phyloP scores from a whole-genome alignment of 2,797 vertebrate species.

The Heterohyrax brucei region DNA sequence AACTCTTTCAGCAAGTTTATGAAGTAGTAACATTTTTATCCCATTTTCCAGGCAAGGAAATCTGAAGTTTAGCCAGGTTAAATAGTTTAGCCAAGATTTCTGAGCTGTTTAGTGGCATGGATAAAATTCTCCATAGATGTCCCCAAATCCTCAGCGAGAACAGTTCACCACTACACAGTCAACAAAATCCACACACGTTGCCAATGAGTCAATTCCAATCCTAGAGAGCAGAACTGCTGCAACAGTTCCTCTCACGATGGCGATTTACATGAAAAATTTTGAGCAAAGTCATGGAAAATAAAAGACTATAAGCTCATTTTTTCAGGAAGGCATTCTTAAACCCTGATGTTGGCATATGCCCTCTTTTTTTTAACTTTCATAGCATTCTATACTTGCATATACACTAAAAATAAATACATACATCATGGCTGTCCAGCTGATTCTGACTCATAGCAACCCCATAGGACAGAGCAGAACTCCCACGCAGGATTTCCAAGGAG shows the following conservation, averaged over 20 bases:
- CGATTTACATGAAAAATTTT: background rate
- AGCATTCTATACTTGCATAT: background rate
- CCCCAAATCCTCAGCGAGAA: background rate
- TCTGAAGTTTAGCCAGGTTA: background rate
- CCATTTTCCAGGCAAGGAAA: background rate
- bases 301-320: background rate
- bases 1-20: background rate
- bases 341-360: background rate
- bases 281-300: background rate
- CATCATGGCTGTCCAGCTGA: no score
- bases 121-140: background rate
- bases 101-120: background rate
- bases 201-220: no score
- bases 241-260: background rate
- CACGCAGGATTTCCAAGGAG: no score
- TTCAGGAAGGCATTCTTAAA: background rate
- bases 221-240: no score
- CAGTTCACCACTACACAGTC: background rate
- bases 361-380: background rate
- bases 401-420: no score
- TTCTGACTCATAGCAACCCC: no score
- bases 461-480: no score
- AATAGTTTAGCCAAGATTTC: background rate
- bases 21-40: background rate
- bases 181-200: no score